These are phyloP conservation scores for Colius striatus DNA, from an alignment of 2,113 vertebrate genomes.

Conservation along the genomic window DNA sequence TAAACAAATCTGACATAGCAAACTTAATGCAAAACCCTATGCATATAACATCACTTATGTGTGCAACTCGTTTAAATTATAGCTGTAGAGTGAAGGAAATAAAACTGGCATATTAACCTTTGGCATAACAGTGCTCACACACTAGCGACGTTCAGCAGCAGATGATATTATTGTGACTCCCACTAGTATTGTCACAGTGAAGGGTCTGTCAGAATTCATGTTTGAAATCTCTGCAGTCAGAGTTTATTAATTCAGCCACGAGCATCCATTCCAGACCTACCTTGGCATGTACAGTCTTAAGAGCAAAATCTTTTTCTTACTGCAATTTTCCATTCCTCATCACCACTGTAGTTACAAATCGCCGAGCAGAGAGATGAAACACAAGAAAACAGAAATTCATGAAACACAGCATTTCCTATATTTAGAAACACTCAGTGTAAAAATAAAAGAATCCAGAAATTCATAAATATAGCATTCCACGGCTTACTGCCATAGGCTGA, in stretches of 20 bases:
- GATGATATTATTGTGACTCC: conserved; percentile 42
- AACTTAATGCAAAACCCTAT: conserved; percentile 76
- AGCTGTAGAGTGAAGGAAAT: conserved; percentile 64
- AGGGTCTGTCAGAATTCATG: conserved; percentile 58
- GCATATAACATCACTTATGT: conserved; percentile 65
- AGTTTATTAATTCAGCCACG: conserved; percentile 55
- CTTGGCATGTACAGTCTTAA: conserved; percentile 13
- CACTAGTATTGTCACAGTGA: conserved; percentile 43
- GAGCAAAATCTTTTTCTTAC: conserved; percentile 35
- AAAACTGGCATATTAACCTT: conserved; percentile 69
- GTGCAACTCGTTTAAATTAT: conserved; percentile 74
- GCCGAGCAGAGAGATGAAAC: background rate
- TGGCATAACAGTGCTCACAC: conserved; percentile 32
- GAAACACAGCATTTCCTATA: background rate
- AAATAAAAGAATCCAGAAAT: background rate
- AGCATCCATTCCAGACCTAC: background rate
- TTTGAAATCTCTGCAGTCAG: conserved; percentile 47
- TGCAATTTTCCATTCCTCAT: background rate
- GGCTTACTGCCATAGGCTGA: background rate
- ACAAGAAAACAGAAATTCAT: background rate
- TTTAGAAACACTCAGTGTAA: background rate
- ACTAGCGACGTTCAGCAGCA: conserved; percentile 44
- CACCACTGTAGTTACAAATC: background rate
- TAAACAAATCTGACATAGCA: conserved; percentile 79
- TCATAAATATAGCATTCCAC: background rate